Evolutionary conservation across 2,888 invertebrate species (phyloP).

Genomic region (Adineta ricciae): DNA sequence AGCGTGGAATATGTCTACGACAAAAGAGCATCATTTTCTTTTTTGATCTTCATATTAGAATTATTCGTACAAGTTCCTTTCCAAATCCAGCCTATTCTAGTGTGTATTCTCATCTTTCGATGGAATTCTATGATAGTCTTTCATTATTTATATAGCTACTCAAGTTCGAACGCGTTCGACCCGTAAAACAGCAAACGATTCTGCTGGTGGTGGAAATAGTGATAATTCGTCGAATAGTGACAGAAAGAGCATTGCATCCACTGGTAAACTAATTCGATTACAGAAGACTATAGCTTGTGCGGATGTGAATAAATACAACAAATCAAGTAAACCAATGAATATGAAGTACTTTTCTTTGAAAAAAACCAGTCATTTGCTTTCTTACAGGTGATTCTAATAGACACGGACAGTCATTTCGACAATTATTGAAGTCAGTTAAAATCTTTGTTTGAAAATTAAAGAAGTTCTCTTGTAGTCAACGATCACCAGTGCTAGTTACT

Average conservation of each 20-base stretch:
- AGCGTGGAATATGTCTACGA: not conserved
- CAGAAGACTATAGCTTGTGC: not conserved
- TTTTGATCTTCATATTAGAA: not conserved
- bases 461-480: not conserved
- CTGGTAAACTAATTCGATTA: not conserved
- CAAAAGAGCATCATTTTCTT: not conserved
- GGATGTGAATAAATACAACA: not conserved
- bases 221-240: not conserved
- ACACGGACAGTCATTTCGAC: not conserved
- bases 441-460: not conserved
- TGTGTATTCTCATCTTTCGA: not conserved
- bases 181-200: not conserved
- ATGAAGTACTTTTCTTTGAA: not conserved
- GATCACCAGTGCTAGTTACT: conserved; percentile 30
- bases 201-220: not conserved
- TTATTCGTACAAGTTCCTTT: not conserved
- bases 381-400: not conserved
- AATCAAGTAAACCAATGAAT: not conserved
- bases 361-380: not conserved
- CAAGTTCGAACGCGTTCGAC: not conserved
- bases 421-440: not conserved
- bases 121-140: not conserved
- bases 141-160: not conserved
- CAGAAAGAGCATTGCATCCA: not conserved
- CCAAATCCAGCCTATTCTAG: not conserved